These are phyloP conservation scores for Setipinna tenuifilis DNA, from an alignment of 2,797 vertebrate species.

Conservation along the genomic window DNA sequence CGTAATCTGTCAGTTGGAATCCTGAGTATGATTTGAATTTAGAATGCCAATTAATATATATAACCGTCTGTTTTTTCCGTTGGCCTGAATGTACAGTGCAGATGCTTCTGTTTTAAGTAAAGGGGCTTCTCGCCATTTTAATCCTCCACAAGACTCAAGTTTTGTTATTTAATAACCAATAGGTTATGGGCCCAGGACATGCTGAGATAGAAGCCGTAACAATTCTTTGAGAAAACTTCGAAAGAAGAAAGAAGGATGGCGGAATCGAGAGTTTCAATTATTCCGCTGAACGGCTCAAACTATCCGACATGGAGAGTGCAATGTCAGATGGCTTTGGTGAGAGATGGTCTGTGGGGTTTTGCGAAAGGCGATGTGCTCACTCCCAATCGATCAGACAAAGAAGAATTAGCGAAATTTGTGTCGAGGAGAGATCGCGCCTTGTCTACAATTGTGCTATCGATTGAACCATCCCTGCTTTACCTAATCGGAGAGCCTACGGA, in stretches of 20 bases:
- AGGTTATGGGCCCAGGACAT: too few species aligned
- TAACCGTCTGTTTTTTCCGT: too few species aligned
- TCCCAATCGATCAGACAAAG: background rate
- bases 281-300: slow-evolving; percentile 15
- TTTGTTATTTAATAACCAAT: too few species aligned
- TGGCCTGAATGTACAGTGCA: too few species aligned
- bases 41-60: too few species aligned
- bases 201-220: too few species aligned
- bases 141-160: too few species aligned
- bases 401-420: background rate
- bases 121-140: too few species aligned
- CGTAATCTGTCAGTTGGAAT: too few species aligned
- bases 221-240: background rate
- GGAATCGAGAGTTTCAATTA: background rate
- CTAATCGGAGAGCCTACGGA: background rate
- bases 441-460: background rate
- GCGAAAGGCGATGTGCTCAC: background rate
- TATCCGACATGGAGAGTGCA: background rate
- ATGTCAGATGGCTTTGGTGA: background rate
- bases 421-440: background rate
- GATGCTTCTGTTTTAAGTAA: too few species aligned
- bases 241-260: background rate
- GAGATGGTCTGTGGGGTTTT: background rate
- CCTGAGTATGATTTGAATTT: too few species aligned
- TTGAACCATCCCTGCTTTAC: background rate